Conservation (phyloP, 2,113 vertebrate species). For the Paedocypris sp. region DNA sequence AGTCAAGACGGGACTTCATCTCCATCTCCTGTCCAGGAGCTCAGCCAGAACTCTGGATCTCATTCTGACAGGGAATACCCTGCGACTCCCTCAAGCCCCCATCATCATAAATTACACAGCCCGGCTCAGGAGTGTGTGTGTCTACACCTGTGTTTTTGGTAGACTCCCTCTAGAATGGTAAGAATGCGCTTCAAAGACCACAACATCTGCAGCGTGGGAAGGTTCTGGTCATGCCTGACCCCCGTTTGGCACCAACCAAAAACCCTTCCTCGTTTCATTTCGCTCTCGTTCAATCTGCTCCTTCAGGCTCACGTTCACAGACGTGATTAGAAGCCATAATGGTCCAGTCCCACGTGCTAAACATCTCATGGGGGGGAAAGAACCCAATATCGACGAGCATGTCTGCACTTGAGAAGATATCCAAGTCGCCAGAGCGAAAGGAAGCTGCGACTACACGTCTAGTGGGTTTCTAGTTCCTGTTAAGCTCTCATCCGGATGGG, state of each 20-base stretch:
- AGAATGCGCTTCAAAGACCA: constrained; percentile 29
- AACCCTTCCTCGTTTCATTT: not conserved
- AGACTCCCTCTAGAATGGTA: constrained; percentile 13
- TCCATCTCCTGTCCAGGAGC: not conserved
- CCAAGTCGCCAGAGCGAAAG: not conserved
- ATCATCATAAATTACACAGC: constrained; percentile 18
- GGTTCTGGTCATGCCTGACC: constrained; percentile 19
- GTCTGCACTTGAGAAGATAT: not conserved
- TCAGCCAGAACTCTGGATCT: not conserved
- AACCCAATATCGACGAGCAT: not conserved
- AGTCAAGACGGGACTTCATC: constrained; percentile 15
- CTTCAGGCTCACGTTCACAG: not conserved
- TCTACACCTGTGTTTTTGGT: constrained; percentile 4
- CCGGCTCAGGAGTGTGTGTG: not conserved
- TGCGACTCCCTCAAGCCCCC: not conserved
- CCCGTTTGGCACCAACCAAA: constrained; percentile 3
- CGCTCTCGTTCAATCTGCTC: not conserved
- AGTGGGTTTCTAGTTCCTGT: not conserved
- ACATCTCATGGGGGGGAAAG: not conserved
- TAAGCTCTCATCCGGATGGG: not conserved
- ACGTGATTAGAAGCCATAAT: not conserved
- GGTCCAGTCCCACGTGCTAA: not conserved
- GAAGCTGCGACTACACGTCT: not conserved
- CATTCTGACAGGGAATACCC: constrained; percentile 23
- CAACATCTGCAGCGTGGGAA: constrained; percentile 20